A percentile compares a stretch with the other conserved stretches of the same genome.
Evolutionary conservation across 2,888 invertebrate genomes (phyloP).

Genomic region (Lithosia quadra): DNA sequence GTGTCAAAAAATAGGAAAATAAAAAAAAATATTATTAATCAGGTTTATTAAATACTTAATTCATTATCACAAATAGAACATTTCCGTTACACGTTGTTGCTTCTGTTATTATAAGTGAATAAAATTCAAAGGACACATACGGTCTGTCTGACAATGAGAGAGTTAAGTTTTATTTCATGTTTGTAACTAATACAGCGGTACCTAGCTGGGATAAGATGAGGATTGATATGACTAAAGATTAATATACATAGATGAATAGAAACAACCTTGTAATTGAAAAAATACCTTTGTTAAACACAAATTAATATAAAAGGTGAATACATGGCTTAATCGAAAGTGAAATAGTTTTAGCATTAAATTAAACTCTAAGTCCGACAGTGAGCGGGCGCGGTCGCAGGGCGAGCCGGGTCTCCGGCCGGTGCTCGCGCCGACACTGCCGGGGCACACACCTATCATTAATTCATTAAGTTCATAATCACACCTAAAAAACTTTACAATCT

Average conservation of each 20-base stretch:
- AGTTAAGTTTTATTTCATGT: no score
- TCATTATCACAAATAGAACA: no score
- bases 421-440: slow-evolving; percentile 27
- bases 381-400: slow-evolving; percentile 15
- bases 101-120: no score
- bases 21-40: no score
- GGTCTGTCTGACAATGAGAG: no score
- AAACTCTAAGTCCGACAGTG: slow-evolving; percentile 35
- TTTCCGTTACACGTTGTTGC: no score
- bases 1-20: no score
- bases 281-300: slow-evolving; percentile 71
- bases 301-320: slow-evolving; percentile 68
- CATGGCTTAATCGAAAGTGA: slow-evolving; percentile 64
- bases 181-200: background rate
- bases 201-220: no score
- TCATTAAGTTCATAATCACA: slow-evolving; percentile 63
- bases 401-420: background rate
- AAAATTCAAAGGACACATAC: no score
- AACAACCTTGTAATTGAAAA: slow-evolving; percentile 56
- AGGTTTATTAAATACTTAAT: no score
- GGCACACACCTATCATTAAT: slow-evolving; percentile 44
- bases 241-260: slow-evolving; percentile 22
- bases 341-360: slow-evolving; percentile 57
- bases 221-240: background rate
- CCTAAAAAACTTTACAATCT: slow-evolving; percentile 60